phyloP scores from a whole-genome alignment of 2,888 invertebrate genomes.

The Lasius fuliginosus region DNA sequence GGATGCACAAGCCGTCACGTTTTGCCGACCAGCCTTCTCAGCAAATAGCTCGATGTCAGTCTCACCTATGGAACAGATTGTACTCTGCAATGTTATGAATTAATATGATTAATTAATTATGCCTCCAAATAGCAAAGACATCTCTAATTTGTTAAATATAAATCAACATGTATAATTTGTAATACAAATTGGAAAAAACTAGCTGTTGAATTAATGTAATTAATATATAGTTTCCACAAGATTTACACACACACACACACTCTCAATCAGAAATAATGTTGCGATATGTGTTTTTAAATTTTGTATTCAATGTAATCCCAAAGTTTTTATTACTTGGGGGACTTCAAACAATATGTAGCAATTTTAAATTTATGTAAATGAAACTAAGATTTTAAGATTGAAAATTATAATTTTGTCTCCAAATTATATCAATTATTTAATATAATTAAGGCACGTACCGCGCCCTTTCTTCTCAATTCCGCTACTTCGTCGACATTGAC shows the following conservation, averaged over 20 bases:
- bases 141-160: not conserved
- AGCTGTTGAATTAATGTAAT: not conserved
- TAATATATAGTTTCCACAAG: not conserved
- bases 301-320: not conserved
- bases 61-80: constrained; percentile 81
- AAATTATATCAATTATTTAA: constrained; percentile 4
- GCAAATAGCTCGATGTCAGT: constrained; percentile 82
- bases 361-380: not conserved
- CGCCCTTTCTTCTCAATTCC: constrained; percentile 79
- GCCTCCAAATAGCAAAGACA: not conserved
- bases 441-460: constrained; percentile 71
- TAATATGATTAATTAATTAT: not conserved
- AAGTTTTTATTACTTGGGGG: not conserved
- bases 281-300: not conserved
- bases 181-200: not conserved
- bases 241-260: not conserved
- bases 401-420: not conserved
- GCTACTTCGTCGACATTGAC: constrained; percentile 83
- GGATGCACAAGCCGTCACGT: constrained; percentile 78
- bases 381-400: not conserved
- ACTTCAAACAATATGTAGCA: not conserved
- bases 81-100: constrained; percentile 69
- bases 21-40: constrained; percentile 80
- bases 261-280: not conserved
- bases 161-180: not conserved